Conservation (phyloP, 1,140 invertebrate species). For the Macrobrachium rosenbergii region DNA sequence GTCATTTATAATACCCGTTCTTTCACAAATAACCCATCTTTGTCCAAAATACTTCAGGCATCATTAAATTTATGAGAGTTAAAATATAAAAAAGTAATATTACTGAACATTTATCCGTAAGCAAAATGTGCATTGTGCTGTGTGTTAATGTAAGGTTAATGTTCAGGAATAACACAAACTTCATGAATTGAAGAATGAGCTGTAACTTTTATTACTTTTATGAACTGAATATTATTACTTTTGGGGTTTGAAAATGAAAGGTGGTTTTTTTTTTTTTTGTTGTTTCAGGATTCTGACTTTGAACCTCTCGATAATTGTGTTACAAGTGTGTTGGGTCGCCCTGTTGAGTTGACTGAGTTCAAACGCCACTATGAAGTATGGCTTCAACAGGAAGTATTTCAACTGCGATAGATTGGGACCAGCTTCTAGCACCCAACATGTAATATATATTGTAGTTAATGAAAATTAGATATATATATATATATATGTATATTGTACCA, state of each 20-base stretch:
- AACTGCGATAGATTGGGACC: conserved; percentile 78
- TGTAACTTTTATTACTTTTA: not conserved
- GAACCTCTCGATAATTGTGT: conserved; percentile 89
- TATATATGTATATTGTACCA: too few relatives aligned
- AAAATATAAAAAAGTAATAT: too few relatives aligned
- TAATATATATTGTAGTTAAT: not conserved
- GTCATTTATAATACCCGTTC: too few relatives aligned
- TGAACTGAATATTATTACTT: not conserved
- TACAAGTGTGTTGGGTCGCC: conserved; percentile 83
- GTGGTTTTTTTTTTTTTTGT: conserved; percentile 60
- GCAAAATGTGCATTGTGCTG: too few relatives aligned
- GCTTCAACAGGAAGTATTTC: conserved; percentile 98
- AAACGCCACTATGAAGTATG: conserved; percentile 96
- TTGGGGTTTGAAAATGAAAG: not conserved
- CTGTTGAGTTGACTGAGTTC: conserved; percentile 91
- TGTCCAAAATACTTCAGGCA: too few relatives aligned
- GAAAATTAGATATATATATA: not conserved
- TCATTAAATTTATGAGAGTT: too few relatives aligned
- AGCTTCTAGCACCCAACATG: conserved; percentile 70
- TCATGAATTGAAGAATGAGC: too few relatives aligned
- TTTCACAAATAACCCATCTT: too few relatives aligned
- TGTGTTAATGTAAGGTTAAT: too few relatives aligned
- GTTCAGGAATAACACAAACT: too few relatives aligned
- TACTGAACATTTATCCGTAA: too few relatives aligned
- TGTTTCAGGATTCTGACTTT: conserved; percentile 77